Base-by-base conservation (phyloP, 1,140 invertebrate species). In the Papilio glaucus region DNA sequence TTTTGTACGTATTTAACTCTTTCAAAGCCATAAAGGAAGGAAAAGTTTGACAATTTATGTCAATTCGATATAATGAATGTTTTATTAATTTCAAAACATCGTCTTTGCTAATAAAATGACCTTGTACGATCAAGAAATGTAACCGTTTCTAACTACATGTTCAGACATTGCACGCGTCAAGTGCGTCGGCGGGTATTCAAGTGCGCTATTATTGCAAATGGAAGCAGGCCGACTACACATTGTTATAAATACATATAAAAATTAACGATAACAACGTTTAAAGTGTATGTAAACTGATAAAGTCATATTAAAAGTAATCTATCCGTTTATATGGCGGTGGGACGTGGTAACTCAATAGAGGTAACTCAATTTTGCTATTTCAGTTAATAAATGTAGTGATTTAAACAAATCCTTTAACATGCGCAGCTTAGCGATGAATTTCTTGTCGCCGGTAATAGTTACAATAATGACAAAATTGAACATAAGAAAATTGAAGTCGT, bases 171-270 rank as follows among this genome's bases (percentile, higher is more conserved):
- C 49, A 57, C 49, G 21, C 49, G 49, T 57, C 49, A 26, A 57
- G 49, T 57, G 21, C 1, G 7, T 9, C 49, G 49, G 9, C 49
- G 21, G 21, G 24, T 57, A 57, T 57, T 57, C 49, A 57, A 57
- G 49, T 57, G 49, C 49, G 49, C 49, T 12, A 57, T 57, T 57
- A 57, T 57, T 57, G 49, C 49, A 57, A 57, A 57, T 57, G 49
- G 49, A 57, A 26, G 6, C 49, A 21, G 18, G 18, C 24, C 49
- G 21, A 21, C 21, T 57, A 26, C 49, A 57, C 49, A 57, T 57
- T 57, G 49, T 57, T 57, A 57, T 53, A 53, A 53, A 53, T 26
- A 24, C 49, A 12, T 57, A 9, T 57, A 57, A 57, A 57, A 57
- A 57, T 24, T 57, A 24, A 57, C 21, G 49, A 57, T 57, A 57